Percentiles rank a stretch among this genome's conserved stretches.
Conservation (phyloP, 2,888 invertebrate species). For the Pheosia tremula region DNA sequence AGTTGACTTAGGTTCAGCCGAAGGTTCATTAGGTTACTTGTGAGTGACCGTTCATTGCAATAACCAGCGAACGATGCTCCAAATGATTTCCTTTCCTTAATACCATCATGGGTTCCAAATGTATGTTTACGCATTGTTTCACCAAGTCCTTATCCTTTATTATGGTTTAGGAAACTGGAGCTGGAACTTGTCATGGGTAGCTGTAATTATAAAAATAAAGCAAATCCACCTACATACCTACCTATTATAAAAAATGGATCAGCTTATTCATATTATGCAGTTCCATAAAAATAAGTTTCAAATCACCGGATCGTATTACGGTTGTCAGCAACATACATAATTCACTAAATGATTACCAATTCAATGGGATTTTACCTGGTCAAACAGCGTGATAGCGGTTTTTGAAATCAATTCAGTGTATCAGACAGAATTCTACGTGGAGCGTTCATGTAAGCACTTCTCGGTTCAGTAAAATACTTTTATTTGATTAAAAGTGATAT, state of each 20-base stretch:
- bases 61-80: too few species aligned
- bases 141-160: too few species aligned
- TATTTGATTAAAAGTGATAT: not conserved
- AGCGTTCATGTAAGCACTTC: slow-evolving; percentile 11
- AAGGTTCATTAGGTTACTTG: too few species aligned
- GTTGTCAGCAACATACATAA: slow-evolving; percentile 50
- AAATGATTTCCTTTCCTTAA: too few species aligned
- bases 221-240: slow-evolving; percentile 7
- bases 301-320: slow-evolving; percentile 28
- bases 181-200: too few species aligned
- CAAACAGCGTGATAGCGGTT: slow-evolving; percentile 18
- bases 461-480: not conserved
- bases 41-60: too few species aligned
- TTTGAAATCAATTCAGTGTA: slow-evolving; percentile 42
- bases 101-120: too few species aligned
- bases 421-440: slow-evolving; percentile 20
- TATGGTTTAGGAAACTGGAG: too few species aligned
- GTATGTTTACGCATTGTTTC: too few species aligned
- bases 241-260: not conserved
- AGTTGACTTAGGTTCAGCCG: too few species aligned
- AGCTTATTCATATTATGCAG: not conserved
- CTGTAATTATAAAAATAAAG: not conserved
- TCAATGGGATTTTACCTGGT: slow-evolving; percentile 33
- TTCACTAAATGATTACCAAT: slow-evolving; percentile 56
- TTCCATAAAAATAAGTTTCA: slow-evolving; percentile 4